These are phyloP conservation scores for Apolygus lucorum DNA, from an alignment of 1,140 invertebrate species.

Conservation along the genomic window DNA sequence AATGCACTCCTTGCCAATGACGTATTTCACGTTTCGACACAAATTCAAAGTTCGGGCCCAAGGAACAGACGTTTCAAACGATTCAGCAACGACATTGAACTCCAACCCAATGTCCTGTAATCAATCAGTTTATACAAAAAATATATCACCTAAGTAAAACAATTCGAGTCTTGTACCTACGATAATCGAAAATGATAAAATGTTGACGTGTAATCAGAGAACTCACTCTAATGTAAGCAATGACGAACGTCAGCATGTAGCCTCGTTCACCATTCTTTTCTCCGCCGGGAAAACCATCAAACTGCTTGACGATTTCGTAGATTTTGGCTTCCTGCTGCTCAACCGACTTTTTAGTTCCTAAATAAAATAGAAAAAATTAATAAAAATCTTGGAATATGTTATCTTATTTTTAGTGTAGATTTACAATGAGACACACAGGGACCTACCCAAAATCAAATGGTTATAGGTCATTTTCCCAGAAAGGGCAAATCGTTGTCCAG, in stretches of 20 bases:
- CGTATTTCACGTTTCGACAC: constrained; percentile 81
- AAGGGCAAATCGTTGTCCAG: too few relatives aligned
- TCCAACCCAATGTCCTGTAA: constrained; percentile 88
- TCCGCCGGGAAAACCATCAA: constrained; percentile 76
- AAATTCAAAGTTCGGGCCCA: constrained; percentile 83
- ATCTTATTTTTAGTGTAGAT: too few relatives aligned
- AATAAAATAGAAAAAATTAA: constrained; percentile 26
- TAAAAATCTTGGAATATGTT: too few relatives aligned
- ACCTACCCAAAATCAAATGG: too few relatives aligned
- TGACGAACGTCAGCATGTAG: constrained; percentile 95
- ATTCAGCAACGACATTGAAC: constrained; percentile 83
- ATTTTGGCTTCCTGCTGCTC: constrained; percentile 68
- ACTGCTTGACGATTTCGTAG: constrained; percentile 66
- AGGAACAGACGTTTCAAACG: constrained; percentile 96
- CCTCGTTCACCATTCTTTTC: constrained; percentile 89
- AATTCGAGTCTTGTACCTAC: too few relatives aligned
- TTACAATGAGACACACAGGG: too few relatives aligned
- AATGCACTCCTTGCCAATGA: constrained; percentile 66
- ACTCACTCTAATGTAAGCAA: constrained; percentile 87
- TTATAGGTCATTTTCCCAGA: too few relatives aligned
- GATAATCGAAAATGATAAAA: too few relatives aligned
- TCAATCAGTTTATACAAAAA: too few relatives aligned
- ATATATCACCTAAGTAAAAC: too few relatives aligned
- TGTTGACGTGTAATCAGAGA: too few relatives aligned
- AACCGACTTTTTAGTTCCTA: constrained; percentile 59